Base-by-base conservation (phyloP, 2,888 invertebrate species). In the Capitulum mitella region DNA sequence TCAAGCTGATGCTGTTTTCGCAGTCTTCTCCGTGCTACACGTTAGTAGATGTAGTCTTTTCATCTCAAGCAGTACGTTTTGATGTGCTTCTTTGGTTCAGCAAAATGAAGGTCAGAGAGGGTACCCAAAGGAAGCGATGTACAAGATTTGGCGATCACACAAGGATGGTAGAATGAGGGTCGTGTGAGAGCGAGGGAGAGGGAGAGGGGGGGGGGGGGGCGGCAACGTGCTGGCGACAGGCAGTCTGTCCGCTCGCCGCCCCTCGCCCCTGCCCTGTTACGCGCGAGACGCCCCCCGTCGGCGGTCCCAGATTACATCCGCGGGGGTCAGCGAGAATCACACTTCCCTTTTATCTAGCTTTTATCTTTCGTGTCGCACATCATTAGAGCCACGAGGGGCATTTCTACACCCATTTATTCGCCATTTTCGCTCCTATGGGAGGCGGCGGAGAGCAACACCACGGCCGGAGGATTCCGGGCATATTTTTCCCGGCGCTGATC, bases 261-360 rank as follows among this genome's bases (percentile, higher is more conserved):
- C n/a, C n/a, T n/a, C n/a, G n/a, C n/a, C n/a, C n/a, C n/a, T n/a
- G n/a, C n/a, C n/a, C n/a, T n/a, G n/a, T n/a, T n/a, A n/a, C n/a
- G n/a, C n/a, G n/a, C n/a, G n/a, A n/a, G n/a, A n/a, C n/a, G n/a
- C 70, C 40, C 70, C 70, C 70, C 70, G 70, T 10, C 26, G 70
- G 1, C 10, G 12, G 10, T 22, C 70, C 70, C 70, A 70, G 70
- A 70, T 70, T 70, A 70, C 70, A 70, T 40, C 70, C 40, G 40
- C 70, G n/a, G 70, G 70, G 70, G 70, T 70, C 70, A 70, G 37
- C 70, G 70, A 70, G 70, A 70, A 70, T 70, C 70, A 70, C 70
- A 70, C 70, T 70, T 70, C 40, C 37, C 70, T 70, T 70, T 70
- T 70, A 70, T 70, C 70, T 70, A 19, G 70, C 70, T 70, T 70